Conservation (phyloP, 2,113 vertebrate genomes). For the Campylomormyrus tamandua region DNA sequence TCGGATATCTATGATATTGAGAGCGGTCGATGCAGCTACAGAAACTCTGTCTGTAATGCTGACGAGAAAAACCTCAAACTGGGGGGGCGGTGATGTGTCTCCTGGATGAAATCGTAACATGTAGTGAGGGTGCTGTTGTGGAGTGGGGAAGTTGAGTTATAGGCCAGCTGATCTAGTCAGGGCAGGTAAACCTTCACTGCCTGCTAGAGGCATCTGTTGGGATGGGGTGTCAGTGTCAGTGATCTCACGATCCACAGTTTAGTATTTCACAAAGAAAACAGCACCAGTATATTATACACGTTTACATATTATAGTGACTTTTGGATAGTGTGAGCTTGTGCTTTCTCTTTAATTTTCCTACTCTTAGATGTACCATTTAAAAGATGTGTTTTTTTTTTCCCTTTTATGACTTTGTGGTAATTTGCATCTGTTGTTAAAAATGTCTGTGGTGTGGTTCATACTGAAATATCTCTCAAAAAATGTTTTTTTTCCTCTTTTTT, state of each 20-base stretch:
- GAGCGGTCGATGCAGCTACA: slow-evolving; percentile 34
- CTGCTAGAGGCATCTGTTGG: not conserved
- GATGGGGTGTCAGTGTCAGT: not conserved
- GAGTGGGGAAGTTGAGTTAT: slow-evolving; percentile 23
- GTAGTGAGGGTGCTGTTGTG: slow-evolving; percentile 44
- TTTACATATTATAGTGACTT: not conserved
- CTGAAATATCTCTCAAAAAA: not conserved
- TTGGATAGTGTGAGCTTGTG: not conserved
- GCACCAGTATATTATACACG: not conserved
- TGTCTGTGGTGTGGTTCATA: not conserved
- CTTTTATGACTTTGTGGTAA: not conserved
- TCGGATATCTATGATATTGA: slow-evolving; percentile 11
- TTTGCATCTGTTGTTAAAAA: not conserved
- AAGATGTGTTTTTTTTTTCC: not conserved
- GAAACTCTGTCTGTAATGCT: slow-evolving; percentile 43
- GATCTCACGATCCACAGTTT: too few relatives aligned
- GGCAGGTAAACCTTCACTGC: slow-evolving; percentile 38
- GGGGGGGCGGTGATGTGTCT: slow-evolving; percentile 8
- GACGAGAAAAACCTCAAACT: slow-evolving; percentile 29
- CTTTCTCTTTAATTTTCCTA: not conserved
- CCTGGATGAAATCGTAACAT: slow-evolving; percentile 44
- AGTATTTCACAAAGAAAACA: not conserved
- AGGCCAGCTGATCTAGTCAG: slow-evolving; percentile 23
- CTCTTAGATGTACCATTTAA: not conserved
- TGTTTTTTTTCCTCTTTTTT: not conserved